phyloP scores from a whole-genome alignment of 2,113 vertebrate species.

The Aptenodytes forsteri region DNA sequence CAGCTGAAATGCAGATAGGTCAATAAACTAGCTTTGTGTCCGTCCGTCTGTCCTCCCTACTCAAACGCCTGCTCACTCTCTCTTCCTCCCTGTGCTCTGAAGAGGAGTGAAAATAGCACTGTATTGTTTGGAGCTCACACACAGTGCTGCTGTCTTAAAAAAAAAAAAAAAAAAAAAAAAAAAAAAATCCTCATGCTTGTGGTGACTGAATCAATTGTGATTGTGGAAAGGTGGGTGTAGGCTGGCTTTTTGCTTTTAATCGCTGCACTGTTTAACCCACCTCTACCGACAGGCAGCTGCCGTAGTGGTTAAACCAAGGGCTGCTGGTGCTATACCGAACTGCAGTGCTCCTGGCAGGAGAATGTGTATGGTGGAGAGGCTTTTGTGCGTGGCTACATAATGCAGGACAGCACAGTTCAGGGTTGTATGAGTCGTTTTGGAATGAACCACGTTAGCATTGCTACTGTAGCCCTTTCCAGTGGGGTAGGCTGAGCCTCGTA shows the following conservation, averaged over 20 bases:
- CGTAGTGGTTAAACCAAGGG: not conserved
- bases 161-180: not conserved
- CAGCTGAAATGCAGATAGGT: not conserved
- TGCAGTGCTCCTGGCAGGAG: not conserved
- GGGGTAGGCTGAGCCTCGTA: rapidly evolving
- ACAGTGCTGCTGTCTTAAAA: not conserved
- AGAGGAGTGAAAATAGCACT: not conserved
- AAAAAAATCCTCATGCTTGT: rapidly evolving
- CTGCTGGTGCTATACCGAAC: not conserved
- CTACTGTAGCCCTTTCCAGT: not conserved
- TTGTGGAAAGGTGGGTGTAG: not conserved
- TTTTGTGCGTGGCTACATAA: not conserved
- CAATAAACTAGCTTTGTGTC: not conserved
- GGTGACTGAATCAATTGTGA: rapidly evolving
- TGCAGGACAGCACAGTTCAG: not conserved
- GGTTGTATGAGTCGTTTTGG: not conserved
- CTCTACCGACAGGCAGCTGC: not conserved
- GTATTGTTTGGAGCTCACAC: not conserved
- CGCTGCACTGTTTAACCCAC: not conserved
- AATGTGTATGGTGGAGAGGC: rapidly evolving
- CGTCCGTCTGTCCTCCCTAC: not conserved
- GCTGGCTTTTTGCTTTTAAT: not conserved
- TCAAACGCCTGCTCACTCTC: rapidly evolving
- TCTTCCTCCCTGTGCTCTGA: not conserved
- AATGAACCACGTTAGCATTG: not conserved